Percentiles rank a stretch among this genome's conserved stretches.
Conservation (phyloP, 2,888 invertebrate species). For the Drosophila peninsularis region DNA sequence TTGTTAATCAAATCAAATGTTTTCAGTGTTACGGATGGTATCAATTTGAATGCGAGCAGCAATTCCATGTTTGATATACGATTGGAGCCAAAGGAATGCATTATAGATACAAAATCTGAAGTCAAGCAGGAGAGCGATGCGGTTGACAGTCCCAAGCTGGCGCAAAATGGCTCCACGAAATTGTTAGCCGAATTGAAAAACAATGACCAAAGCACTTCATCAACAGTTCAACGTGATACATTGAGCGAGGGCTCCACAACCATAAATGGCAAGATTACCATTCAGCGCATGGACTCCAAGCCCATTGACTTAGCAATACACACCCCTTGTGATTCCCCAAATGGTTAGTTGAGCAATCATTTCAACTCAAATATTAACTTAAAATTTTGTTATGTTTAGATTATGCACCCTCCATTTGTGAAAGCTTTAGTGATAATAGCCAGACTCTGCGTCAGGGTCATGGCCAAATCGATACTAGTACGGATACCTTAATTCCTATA, state of each 20-base stretch:
- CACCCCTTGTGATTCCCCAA: constrained; percentile 42
- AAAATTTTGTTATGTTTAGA: constrained; percentile 15
- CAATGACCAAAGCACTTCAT: constrained; percentile 54
- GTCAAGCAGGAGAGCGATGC: constrained; percentile 68
- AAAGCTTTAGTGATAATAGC: constrained; percentile 49
- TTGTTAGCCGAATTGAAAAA: constrained; percentile 36
- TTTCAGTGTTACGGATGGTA: constrained; percentile 77
- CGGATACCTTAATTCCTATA: constrained; percentile 85
- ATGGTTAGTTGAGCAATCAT: constrained; percentile 22
- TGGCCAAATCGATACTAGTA: constrained; percentile 85
- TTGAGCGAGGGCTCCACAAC: constrained; percentile 31
- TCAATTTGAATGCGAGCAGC: constrained; percentile 80
- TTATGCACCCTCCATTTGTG: constrained; percentile 35
- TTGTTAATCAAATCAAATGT: neutral
- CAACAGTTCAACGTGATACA: constrained; percentile 53
- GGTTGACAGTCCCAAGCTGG: constrained; percentile 52
- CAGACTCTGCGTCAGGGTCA: constrained; percentile 43
- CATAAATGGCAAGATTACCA: constrained; percentile 42
- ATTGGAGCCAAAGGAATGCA: constrained; percentile 66
- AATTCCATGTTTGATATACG: constrained; percentile 83
- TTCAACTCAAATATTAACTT: neutral
- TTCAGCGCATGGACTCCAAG: constrained; percentile 41
- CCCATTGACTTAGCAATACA: constrained; percentile 25
- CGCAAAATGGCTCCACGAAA: constrained; percentile 29
- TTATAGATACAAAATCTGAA: constrained; percentile 27